Conservation (phyloP, 2,113 vertebrate species). For the Seriola dumerili region DNA sequence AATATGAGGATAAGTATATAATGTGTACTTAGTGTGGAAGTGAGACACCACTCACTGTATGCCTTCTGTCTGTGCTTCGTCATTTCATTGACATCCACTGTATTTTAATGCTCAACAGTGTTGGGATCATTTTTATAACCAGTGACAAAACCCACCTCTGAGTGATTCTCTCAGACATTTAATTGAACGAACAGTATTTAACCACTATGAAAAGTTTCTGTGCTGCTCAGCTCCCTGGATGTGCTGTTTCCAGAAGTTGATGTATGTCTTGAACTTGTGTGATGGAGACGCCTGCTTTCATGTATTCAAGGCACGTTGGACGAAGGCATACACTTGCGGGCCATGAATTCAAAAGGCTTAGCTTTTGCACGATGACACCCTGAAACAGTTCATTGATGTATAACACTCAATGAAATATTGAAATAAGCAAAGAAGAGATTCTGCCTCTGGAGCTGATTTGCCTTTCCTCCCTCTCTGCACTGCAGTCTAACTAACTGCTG, state of each 20-base stretch:
- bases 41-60: background rate
- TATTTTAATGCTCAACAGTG: background rate
- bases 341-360: conserved; percentile 68
- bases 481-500: conserved; percentile 82
- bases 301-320: conserved; percentile 65
- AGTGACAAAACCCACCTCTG: conserved; percentile 2
- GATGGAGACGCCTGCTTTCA: conserved; percentile 46
- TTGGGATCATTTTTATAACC: background rate
- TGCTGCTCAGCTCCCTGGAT: conserved; percentile 5
- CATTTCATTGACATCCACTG: background rate
- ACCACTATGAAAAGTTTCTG: background rate
- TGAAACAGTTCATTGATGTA: conserved; percentile 79
- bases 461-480: conserved; percentile 38
- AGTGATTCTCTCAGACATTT: background rate
- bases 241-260: conserved; percentile 30
- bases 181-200: background rate
- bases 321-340: conserved; percentile 55
- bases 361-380: conserved; percentile 63
- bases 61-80: background rate
- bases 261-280: conserved; percentile 44
- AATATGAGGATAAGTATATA: background rate
- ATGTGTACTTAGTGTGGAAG: background rate
- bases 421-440: conserved; percentile 69
- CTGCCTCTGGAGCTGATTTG: conserved; percentile 46
- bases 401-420: conserved; percentile 77